A percentile compares a stretch with the other conserved stretches of the same genome.
Evolutionary conservation across 2,113 vertebrate genomes (phyloP).

Genomic region (Poicephalus gulielmi): DNA sequence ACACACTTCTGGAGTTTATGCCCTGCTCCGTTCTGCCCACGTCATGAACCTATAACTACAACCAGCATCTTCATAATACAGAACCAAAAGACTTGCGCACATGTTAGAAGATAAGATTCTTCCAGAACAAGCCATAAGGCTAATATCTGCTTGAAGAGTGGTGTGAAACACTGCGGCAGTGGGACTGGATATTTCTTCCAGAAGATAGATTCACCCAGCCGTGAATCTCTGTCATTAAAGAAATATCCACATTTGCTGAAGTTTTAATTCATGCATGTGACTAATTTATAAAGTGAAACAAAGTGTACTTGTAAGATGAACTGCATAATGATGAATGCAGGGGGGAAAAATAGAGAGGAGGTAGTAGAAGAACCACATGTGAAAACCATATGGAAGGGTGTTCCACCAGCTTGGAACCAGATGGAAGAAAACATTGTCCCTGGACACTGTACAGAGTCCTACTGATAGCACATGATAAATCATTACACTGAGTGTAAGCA

Average conservation of each 20-base stretch:
- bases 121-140: background rate
- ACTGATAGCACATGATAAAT: conserved; percentile 69
- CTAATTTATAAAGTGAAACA: conserved; percentile 43
- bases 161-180: background rate
- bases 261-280: conserved; percentile 11
- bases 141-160: background rate
- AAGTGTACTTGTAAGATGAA: conserved; percentile 8
- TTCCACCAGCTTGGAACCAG: conserved; percentile 66
- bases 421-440: conserved; percentile 64
- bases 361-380: conserved; percentile 35
- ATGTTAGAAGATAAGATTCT: background rate
- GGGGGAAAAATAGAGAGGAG: background rate
- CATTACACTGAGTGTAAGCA: conserved; percentile 59
- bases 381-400: conserved; percentile 61
- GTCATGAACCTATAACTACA: background rate
- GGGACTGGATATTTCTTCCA: background rate
- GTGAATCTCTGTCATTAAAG: background rate
- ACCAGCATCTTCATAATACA: background rate
- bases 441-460: conserved; percentile 67
- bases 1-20: background rate
- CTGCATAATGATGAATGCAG: background rate
- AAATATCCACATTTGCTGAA: background rate
- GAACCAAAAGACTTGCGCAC: background rate
- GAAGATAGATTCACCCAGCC: background rate
- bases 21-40: background rate